Evolutionary conservation across 2,888 invertebrate genomes (phyloP), one percentile per base, ranked within the genome.

Genomic region (Melieria crassipennis): DNA sequence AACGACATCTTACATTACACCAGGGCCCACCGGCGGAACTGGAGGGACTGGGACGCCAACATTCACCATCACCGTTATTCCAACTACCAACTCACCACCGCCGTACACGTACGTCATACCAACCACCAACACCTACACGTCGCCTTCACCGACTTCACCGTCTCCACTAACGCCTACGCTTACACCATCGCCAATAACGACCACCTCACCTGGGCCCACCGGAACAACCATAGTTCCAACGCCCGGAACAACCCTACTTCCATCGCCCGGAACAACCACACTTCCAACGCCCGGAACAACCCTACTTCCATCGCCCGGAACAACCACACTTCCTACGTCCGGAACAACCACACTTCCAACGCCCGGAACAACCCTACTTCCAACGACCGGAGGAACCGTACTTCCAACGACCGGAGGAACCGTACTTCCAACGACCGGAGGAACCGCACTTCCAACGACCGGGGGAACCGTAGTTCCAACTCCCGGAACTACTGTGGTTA

Each of bases 401-500:
- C 30, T 30, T 30, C 30, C 30, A 30, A 3, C 30, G 30, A 2
- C 30, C 30, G 30, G 30, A 30, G 3, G 3, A 30, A 3, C 30
- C 45, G 4, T 45, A 61, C 1, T 4, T 10, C 46, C 43, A 61
- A 61, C 43, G 9, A 46, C 61, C 5, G 46, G 1, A n/a, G 47
- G 48, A 63, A 69, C 52, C 64, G 16, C 16, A 65, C 62, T 48
- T 4, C 9, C 3, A 46, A 46, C 65, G 11, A 50, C 70, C 11
- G 30, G 11, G 4, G 11, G 50, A 16, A 16, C 16, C 30, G 30
- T 55, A 45, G 13, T 48, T 48, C 43, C 58, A 42, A n/a, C 11
- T 3, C 64, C 43, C 67, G 62, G 70, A 72, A 70, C 72, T 65
- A 73, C 73, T 71, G 73, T 68, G 75, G 3, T 9, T 11, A 50